Evolutionary conservation across 64 coral and sea anemone genomes (phyloP).

Genomic region (Montipora efflorescens): DNA sequence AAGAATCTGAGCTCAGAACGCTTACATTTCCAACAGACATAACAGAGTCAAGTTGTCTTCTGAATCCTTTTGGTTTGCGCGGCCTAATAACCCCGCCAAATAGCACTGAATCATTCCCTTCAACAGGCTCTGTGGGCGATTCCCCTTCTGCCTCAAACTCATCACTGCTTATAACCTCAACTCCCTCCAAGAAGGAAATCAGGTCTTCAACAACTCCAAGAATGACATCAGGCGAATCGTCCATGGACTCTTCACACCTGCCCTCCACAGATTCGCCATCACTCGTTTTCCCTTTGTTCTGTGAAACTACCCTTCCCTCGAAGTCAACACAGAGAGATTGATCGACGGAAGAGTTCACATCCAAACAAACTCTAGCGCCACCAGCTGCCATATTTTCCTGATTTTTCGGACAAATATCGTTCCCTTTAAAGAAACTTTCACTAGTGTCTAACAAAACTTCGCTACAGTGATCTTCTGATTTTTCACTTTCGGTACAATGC

Average conservation of each 20-base stretch:
- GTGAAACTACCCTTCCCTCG: background rate
- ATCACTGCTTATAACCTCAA: constrained; percentile 83
- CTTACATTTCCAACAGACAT: constrained; percentile 74
- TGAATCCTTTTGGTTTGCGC: constrained; percentile 27
- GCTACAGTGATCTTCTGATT: background rate
- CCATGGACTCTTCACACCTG: constrained; percentile 34
- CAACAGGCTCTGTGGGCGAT: background rate
- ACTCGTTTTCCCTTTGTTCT: constrained; percentile 20
- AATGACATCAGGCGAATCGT: constrained; percentile 76
- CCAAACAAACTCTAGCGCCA: background rate
- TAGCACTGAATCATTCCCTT: constrained; percentile 32
- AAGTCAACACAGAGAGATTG: background rate
- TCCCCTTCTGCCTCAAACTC: constrained; percentile 66
- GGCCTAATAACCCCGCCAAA: constrained; percentile 37
- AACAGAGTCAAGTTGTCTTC: constrained; percentile 74
- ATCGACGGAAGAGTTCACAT: background rate
- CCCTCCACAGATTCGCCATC: constrained; percentile 22
- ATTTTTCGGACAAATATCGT: constrained; percentile 30
- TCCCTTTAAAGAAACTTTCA: constrained; percentile 2
- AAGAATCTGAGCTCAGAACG: constrained; percentile 80
- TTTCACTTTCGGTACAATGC: constrained; percentile 34
- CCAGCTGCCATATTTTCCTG: constrained; percentile 30
- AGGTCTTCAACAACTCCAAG: constrained; percentile 85
- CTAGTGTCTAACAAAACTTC: constrained; percentile 14
- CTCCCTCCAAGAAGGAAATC: constrained; percentile 82